A percentile compares a stretch with the other conserved stretches of the same genome.
These are phyloP conservation scores for Smithornis capensis DNA, from an alignment of 2,113 vertebrate species.

Conservation along the genomic window DNA sequence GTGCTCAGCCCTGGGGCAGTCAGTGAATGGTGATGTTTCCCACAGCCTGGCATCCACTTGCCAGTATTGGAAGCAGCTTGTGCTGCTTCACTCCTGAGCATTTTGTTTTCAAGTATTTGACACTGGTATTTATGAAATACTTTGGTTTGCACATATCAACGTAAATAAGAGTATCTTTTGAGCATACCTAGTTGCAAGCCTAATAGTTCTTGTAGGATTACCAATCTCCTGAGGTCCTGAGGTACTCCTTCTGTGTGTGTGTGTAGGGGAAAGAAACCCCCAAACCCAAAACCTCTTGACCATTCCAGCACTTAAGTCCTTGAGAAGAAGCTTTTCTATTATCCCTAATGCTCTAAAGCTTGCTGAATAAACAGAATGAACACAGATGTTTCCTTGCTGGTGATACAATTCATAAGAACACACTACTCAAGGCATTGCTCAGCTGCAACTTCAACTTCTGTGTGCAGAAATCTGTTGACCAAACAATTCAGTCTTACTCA, in stretches of 20 bases:
- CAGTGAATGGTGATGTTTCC: accelerated
- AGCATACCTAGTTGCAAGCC: background rate
- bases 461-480: background rate
- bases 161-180: background rate
- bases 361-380: conserved; percentile 46
- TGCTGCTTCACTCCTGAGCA: background rate
- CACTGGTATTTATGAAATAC: background rate
- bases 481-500: background rate
- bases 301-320: background rate
- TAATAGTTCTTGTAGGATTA: background rate
- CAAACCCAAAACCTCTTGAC: background rate
- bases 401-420: background rate
- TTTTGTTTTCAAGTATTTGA: background rate
- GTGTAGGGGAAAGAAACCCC: background rate
- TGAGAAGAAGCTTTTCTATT: conserved; percentile 40
- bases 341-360: conserved; percentile 12
- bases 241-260: background rate
- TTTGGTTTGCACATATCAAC: background rate
- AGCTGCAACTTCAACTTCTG: background rate
- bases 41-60: background rate
- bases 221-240: background rate
- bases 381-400: conserved; percentile 54
- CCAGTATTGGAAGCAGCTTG: background rate
- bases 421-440: background rate
- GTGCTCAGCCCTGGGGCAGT: background rate